Evolutionary conservation across 23 tunicate genomes (phyloP).

Genomic region (Ascidia mentula): DNA sequence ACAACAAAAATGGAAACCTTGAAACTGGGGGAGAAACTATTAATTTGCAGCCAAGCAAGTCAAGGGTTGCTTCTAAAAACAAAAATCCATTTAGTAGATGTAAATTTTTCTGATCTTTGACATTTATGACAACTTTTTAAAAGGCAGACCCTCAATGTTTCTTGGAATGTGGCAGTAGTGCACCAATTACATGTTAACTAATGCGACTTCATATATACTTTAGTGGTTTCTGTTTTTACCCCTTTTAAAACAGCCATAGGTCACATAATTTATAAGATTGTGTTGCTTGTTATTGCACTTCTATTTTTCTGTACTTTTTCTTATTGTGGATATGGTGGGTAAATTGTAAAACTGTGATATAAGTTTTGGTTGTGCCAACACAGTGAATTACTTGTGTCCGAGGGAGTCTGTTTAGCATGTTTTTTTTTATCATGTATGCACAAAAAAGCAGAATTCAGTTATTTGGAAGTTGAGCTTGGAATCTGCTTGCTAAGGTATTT

Average conservation of each 20-base stretch:
- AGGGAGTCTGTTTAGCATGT: too few relatives aligned
- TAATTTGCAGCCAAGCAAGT: conserved; percentile 69
- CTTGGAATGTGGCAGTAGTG: not conserved
- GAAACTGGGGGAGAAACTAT: conserved; percentile 40
- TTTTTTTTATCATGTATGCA: too few relatives aligned
- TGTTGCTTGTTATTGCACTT: not conserved
- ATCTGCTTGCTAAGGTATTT: not conserved
- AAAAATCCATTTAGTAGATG: conserved; percentile 35
- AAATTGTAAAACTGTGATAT: not conserved
- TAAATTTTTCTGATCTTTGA: conserved; percentile 23
- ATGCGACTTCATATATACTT: not conserved
- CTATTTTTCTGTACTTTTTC: not conserved
- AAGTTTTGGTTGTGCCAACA: not conserved
- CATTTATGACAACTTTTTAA: not conserved
- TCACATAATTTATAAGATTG: not conserved
- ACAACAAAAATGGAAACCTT: conserved; percentile 26
- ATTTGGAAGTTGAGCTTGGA: not conserved
- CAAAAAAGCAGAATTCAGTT: too few relatives aligned
- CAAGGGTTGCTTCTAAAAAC: conserved; percentile 41
- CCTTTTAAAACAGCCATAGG: not conserved
- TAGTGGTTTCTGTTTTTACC: not conserved
- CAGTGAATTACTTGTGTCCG: too few relatives aligned
- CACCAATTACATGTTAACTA: not conserved
- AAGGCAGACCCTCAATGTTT: not conserved
- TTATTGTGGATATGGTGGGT: not conserved